Conservation (phyloP, 2,113 vertebrate genomes). For the Zootoca vivipara region DNA sequence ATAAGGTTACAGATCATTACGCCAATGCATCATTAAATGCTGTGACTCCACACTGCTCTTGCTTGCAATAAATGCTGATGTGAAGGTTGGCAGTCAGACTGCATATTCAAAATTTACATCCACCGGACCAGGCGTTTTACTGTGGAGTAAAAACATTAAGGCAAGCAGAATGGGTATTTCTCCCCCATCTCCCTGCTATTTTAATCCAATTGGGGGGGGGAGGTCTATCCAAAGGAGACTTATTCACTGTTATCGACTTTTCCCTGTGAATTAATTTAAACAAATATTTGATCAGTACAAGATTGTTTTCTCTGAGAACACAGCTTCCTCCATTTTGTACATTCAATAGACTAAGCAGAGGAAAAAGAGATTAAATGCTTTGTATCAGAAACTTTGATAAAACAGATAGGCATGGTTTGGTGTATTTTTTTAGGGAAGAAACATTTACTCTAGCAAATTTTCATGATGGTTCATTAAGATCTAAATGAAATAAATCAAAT, state of each 20-base stretch:
- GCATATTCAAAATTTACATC: neutral
- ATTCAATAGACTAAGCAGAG: constrained; percentile 8
- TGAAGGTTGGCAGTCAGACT: neutral
- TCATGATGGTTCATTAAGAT: constrained; percentile 36
- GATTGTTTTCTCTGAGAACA: neutral
- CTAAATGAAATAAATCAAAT: constrained; percentile 42
- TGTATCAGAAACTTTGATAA: neutral
- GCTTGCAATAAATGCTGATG: neutral
- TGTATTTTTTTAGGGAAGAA: constrained; percentile 12
- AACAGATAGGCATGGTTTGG: accelerated
- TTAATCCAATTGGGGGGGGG: neutral
- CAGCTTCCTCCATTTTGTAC: neutral
- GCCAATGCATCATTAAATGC: neutral
- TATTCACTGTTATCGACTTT: neutral
- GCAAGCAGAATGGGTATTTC: neutral
- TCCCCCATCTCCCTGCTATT: neutral
- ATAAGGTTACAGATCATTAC: neutral
- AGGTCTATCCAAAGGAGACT: neutral
- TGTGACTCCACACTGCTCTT: neutral
- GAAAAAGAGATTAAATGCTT: neutral
- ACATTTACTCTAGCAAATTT: constrained; percentile 16
- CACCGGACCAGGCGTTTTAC: neutral
- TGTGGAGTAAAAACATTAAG: neutral
- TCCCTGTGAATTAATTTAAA: neutral
- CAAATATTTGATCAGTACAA: constrained; percentile 7